Evolutionary conservation across 92 coral and sea anemone species (phyloP), one percentile per base, ranked within the genome.

Genomic region (Pocillopora grandis): DNA sequence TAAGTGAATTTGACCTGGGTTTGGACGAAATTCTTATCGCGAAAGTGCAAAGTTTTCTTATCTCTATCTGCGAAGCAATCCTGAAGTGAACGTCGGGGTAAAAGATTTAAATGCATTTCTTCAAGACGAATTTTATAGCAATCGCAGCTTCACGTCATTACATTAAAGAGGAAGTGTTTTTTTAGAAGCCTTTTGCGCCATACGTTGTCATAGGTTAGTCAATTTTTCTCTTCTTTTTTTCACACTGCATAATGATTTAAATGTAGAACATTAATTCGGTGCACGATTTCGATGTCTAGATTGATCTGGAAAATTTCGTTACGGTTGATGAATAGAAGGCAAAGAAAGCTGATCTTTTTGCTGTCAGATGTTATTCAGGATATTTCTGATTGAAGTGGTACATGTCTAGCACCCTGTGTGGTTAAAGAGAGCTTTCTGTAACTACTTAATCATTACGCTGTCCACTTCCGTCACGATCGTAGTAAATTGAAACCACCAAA

Each of bases 401-500:
- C 6, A 4, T 17, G 35, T 12, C 17, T n/a, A 58, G 35, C 35
- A 80, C 48, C 37, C 15, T 11, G 65, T 66, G 13, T 57, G 76
- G 14, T 76, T 15, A 31, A 12, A 19, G 9, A 12, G 42, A 63
- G 74, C 77, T 82, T 77, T 66, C 77, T 83, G 37, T 59, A 70
- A 48, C 74, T 33, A 49, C 56, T 81, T 75, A 83, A 31, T 6
- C n/a, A 71, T 62, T 52, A 61, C 78, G 49, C 66, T 33, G 64
- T 57, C 66, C 37, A 86, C 80, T 83, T 83, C 86, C 86, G 86
- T 83, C 86, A 83, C 86, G 80, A 48, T 17, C 1, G 17, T 37
- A 69, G 35, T 18, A 71, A 71, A 49, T 84, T 84, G 87, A 42
- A 84, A 84, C 95, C 95, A 90, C 95, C 83, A 86, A 92, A 90